Conservation (phyloP, 2,888 invertebrate genomes). For the Augiades crinisus region DNA sequence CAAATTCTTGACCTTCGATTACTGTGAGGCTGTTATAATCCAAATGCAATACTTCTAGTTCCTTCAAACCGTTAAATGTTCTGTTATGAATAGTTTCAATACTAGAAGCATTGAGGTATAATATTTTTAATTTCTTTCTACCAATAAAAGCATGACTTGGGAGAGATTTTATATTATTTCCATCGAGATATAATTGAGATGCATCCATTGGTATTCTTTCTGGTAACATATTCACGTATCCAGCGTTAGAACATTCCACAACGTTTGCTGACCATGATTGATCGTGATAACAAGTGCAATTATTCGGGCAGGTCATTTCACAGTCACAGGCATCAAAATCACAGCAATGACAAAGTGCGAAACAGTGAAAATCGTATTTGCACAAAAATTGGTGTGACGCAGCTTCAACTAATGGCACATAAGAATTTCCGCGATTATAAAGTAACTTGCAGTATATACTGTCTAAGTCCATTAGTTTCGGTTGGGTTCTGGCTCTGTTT, state of each 20-base stretch:
- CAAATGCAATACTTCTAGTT: slow-evolving; percentile 87
- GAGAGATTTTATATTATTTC: slow-evolving; percentile 88
- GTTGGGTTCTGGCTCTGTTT: slow-evolving; percentile 89
- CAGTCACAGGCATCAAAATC: slow-evolving; percentile 96
- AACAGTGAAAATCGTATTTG: slow-evolving; percentile 92
- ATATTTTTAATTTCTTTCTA: slow-evolving; percentile 87
- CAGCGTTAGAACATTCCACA: slow-evolving; percentile 89
- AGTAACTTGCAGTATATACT: slow-evolving; percentile 91
- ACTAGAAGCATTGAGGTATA: slow-evolving; percentile 89
- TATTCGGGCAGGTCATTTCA: slow-evolving; percentile 94
- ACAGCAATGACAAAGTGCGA: slow-evolving; percentile 93
- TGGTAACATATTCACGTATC: slow-evolving; percentile 86
- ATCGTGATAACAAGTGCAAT: slow-evolving; percentile 94
- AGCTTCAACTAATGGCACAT: slow-evolving; percentile 89
- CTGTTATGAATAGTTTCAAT: slow-evolving; percentile 90
- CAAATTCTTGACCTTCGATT: slow-evolving; percentile 90
- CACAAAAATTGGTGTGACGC: slow-evolving; percentile 92
- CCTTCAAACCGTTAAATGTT: slow-evolving; percentile 91
- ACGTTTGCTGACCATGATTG: slow-evolving; percentile 93
- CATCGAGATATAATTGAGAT: slow-evolving; percentile 92
- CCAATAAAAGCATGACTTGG: slow-evolving; percentile 93
- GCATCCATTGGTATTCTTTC: slow-evolving; percentile 95
- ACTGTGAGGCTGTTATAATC: slow-evolving; percentile 87
- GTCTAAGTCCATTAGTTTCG: slow-evolving; percentile 90
- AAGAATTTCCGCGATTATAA: slow-evolving; percentile 87